These are phyloP conservation scores for Diacarnus erythraeanus DNA, from an alignment of 37 sponge, comb jelly and placozoan genomes.

Conservation along the genomic window DNA sequence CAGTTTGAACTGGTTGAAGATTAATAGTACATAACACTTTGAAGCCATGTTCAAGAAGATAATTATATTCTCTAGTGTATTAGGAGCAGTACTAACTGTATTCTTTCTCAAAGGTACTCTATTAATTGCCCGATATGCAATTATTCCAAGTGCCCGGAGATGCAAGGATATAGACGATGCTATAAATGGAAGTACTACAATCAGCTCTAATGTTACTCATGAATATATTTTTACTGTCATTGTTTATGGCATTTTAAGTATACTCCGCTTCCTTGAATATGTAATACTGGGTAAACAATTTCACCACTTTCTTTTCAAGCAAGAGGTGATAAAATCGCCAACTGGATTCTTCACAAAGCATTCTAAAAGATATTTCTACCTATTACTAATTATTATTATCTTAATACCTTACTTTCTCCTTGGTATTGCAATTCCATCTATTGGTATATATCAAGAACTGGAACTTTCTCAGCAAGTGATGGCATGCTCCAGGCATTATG, in stretches of 20 bases:
- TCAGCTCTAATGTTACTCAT: neutral
- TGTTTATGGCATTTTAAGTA: neutral
- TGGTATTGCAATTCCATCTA: conserved; percentile 6
- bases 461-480: neutral
- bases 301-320: neutral
- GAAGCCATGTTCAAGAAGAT: no score
- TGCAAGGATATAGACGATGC: no score
- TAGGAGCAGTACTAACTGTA: neutral
- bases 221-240: conserved; percentile 12
- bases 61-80: neutral
- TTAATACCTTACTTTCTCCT: conserved; percentile 10
- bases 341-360: neutral
- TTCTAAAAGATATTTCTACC: neutral
- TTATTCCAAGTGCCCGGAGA: no score
- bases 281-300: neutral
- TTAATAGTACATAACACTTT: no score
- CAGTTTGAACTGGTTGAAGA: no score
- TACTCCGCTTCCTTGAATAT: conserved; percentile 14
- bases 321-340: neutral
- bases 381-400: neutral
- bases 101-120: neutral
- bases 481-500: neutral
- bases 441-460: conserved; percentile 20
- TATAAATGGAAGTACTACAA: no score
- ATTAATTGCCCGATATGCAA: conserved; percentile 6